A percentile compares a stretch with the other conserved stretches of the same genome.
phyloP scores from a whole-genome alignment of 2,888 invertebrate genomes.

The Thereva nobilitata region DNA sequence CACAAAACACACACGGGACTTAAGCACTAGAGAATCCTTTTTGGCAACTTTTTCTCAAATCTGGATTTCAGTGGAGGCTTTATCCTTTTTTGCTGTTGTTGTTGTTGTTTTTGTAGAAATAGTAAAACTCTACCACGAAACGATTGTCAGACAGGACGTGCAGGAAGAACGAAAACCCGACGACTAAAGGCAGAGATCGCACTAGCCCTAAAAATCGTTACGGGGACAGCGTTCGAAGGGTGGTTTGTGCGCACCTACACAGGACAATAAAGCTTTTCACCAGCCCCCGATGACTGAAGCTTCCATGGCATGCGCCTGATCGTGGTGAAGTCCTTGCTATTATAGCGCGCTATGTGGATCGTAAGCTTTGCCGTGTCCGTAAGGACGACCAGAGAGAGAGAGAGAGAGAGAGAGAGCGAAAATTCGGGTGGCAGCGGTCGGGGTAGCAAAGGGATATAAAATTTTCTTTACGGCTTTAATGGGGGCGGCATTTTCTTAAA shows the following conservation, averaged over 20 bases:
- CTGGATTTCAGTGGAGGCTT: neutral
- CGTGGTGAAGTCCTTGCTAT: too few relatives aligned
- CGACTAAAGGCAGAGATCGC: conserved; percentile 39
- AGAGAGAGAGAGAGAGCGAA: too few relatives aligned
- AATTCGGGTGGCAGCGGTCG: too few relatives aligned
- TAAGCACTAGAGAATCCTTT: too few relatives aligned
- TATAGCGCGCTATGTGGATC: too few relatives aligned
- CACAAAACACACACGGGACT: too few relatives aligned
- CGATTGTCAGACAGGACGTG: conserved; percentile 35
- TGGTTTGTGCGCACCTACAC: conserved; percentile 9
- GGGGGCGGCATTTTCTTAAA: too few relatives aligned
- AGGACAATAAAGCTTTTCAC: neutral
- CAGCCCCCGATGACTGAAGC: too few relatives aligned
- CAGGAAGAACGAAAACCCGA: conserved; percentile 41
- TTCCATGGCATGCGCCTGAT: neutral
- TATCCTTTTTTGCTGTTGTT: neutral
- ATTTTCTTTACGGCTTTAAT: too few relatives aligned
- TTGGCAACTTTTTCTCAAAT: neutral
- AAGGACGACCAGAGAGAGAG: too few relatives aligned
- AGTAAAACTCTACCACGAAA: conserved; percentile 13
- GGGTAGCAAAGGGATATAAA: too few relatives aligned
- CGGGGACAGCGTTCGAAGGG: conserved; percentile 28
- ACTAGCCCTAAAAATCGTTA: conserved; percentile 41
- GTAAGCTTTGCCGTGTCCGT: too few relatives aligned
- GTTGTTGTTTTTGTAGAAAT: conserved; percentile 7